Base-by-base conservation (phyloP, 2,797 vertebrate genomes). In the Platyrinchus mystaceus region DNA sequence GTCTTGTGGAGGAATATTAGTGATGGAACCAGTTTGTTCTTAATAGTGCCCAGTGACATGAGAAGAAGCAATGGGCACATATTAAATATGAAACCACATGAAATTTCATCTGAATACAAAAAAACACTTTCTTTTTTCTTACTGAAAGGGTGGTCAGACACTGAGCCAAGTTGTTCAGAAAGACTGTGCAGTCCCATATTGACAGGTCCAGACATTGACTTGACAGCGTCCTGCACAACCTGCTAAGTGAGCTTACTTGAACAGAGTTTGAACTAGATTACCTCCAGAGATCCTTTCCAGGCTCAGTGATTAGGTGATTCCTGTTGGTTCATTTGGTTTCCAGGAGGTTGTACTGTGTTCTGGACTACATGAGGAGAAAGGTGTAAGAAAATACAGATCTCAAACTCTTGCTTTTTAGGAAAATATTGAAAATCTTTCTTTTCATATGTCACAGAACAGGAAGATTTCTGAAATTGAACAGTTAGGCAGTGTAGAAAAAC, bases 1-100 rank as follows among this genome's bases (percentile, higher is more conserved):
- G 27, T 3, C 10, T 70, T 12, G 43, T 62, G 26, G 2, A 4
- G 22, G 1, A 8, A 1, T 36, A 43, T 8, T 39, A 41, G 15
- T 49, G 32, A 58, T 7, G 16, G 28, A 53, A 84, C 8, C 5
- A 62, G 14, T n/a, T 84, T 43, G 22, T 66, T n/a, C 46, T 59
- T 44, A 14, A 14, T 13, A 46, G 28, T 30, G 17, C 8, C 24
- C 30, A 46, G n/a, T 67, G 30, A 32, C 34, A 59, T 22, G 6
- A 32, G 8, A 80, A 74, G 52, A 66, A 73, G 13, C 11, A 1
- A 5, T 6, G 12, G 14, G 17, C 14, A 34, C 24, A 13, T 30
- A 22, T 18, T 52, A 34, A 34, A n/a, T 30, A 26, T 44, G 44
- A 14, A 52, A 59, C 39, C 12, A 59, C 9, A 26, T 21, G 20